Percentiles rank a stretch among this genome's conserved stretches.
phyloP scores from a whole-genome alignment of 2,113 vertebrate genomes.

The Plecotus auritus region DNA sequence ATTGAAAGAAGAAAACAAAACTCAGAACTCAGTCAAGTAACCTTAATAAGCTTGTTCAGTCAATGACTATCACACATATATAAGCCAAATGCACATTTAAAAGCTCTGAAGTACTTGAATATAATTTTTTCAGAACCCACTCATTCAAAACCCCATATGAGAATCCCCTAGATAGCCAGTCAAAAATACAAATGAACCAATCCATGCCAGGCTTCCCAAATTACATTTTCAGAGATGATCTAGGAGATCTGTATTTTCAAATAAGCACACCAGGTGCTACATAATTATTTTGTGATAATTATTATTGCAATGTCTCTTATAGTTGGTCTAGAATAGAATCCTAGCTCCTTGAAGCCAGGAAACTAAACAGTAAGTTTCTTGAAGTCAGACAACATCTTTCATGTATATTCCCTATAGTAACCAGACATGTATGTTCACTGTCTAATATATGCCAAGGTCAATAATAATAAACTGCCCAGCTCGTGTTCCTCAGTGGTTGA shows the following conservation, averaged over 20 bases:
- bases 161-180: background rate
- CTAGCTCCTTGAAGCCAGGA: background rate
- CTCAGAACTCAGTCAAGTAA: background rate
- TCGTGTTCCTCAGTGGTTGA: no score
- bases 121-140: background rate
- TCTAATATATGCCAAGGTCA: background rate
- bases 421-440: background rate
- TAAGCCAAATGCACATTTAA: background rate
- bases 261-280: background rate
- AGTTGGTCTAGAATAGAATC: background rate
- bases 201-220: background rate
- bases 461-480: background rate
- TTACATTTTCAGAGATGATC: background rate
- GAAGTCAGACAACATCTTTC: background rate
- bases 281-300: background rate
- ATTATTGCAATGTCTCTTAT: background rate
- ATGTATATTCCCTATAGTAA: background rate
- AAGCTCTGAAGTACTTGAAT: background rate
- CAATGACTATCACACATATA: background rate
- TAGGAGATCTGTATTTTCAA: constrained; percentile 3
- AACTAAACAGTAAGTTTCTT: background rate
- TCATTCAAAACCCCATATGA: background rate
- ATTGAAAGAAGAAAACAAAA: background rate
- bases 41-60: background rate
- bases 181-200: background rate